phyloP scores from a whole-genome alignment of 2,113 vertebrate genomes.

The Chaetodon trifascialis region DNA sequence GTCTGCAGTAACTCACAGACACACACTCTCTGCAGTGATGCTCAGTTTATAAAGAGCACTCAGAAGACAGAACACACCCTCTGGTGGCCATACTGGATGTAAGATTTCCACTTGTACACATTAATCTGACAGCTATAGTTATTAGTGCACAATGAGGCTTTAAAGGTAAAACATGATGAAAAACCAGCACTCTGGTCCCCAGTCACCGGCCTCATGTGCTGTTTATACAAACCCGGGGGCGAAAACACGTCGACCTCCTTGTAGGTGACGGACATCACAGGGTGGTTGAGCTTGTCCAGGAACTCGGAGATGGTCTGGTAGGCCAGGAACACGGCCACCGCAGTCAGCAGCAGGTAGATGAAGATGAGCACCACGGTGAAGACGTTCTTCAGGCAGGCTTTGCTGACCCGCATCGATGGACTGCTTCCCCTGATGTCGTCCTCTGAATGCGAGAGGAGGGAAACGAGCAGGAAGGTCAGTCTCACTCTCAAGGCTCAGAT shows the following conservation, averaged over 20 bases:
- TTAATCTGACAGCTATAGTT: background rate
- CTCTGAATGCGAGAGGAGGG: conserved; percentile 68
- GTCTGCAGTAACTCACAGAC: too few relatives aligned
- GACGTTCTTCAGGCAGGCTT: conserved; percentile 94
- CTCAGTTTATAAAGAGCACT: too few relatives aligned
- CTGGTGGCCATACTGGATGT: too few relatives aligned
- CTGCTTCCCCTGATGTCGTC: conserved; percentile 78
- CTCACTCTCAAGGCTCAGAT: background rate
- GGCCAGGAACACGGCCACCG: conserved; percentile 93
- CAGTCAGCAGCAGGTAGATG: conserved; percentile 94
- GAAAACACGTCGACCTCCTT: conserved; percentile 94
- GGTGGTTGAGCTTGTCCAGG: conserved; percentile 92
- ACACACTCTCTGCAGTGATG: too few relatives aligned
- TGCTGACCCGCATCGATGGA: conserved; percentile 87
- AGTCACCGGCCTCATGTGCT: background rate
- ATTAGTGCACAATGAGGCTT: background rate
- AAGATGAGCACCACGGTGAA: conserved; percentile 93
- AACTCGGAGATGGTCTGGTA: conserved; percentile 98
- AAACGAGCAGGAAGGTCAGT: background rate
- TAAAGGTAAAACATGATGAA: background rate
- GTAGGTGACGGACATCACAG: conserved; percentile 97
- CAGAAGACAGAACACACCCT: too few relatives aligned
- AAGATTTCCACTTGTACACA: too few relatives aligned
- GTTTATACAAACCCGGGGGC: conserved; percentile 87
- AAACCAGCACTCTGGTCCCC: background rate